Base-by-base conservation (phyloP, 1,140 invertebrate species). In the Pogonomyrmex barbatus region DNA sequence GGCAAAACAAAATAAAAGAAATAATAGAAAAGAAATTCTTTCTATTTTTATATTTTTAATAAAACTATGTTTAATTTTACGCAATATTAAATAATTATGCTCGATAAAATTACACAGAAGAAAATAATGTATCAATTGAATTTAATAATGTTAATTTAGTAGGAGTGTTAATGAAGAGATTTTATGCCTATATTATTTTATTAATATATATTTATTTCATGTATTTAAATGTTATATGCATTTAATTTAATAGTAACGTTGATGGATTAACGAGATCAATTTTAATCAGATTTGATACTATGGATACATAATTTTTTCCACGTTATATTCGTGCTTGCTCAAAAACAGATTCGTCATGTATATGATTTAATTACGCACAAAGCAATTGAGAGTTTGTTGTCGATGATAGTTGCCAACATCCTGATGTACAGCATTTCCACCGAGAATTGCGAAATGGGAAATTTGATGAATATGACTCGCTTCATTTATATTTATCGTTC, bases 331-430 rank as follows among this genome's bases (percentile, higher is more conserved):
- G 12, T 4, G 12, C 33, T 52, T 50, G 58, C 17, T 65, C 50
- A 78, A 65, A 77, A 78, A 78, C 58, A 63, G 30, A 79, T 63
- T n/a, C 17, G 14, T 9, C 63, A 79, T 24, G 24, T 54, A n/a
- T 42, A 47, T 4, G 17, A 36, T 47, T n/a, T 63, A 63, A 68
- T 6, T 79, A 14, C 47, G 77, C 77, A 54, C 36, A 45, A 79
- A 5, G 33, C 8, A 78, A 24, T 24, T 39, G 33, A 24, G 14
- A 54, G 63, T 52, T 30, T 52, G 77, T 81, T 54, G 47, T 24
- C 14, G 73, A 30, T 42, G 24, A 77, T 2, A 1, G 42, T 6
- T 77, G 73, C 39, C 77, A 68, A 54, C 33, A 17, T 30, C 42
- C 47, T 42, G 9, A 76, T 24, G 39, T 9, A n/a, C 8, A 62